Evolutionary conservation across 1,140 invertebrate species (phyloP).

Genomic region (Zophobas morio): DNA sequence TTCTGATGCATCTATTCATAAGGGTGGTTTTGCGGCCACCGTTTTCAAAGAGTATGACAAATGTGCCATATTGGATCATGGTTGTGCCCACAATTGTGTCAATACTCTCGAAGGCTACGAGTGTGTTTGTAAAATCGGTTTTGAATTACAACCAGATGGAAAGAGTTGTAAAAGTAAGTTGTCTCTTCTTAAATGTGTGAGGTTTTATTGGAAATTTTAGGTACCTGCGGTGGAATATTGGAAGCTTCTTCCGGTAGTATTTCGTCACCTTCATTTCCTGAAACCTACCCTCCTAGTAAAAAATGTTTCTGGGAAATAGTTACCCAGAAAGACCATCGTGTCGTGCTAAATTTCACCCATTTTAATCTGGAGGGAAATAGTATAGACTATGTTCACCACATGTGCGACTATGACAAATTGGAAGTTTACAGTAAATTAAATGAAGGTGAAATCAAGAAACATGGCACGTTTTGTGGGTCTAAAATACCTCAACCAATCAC

Average conservation of each 20-base stretch:
- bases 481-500: constrained; percentile 84
- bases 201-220: constrained; percentile 69
- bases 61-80: constrained; percentile 87
- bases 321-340: constrained; percentile 89
- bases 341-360: constrained; percentile 96
- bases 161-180: constrained; percentile 92
- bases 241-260: constrained; percentile 90
- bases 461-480: constrained; percentile 88
- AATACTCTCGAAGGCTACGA: constrained; percentile 95
- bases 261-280: constrained; percentile 93
- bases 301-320: constrained; percentile 97
- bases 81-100: constrained; percentile 94
- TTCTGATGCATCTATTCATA: constrained; percentile 96
- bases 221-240: constrained; percentile 94
- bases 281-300: constrained; percentile 92
- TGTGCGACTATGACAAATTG: constrained; percentile 95
- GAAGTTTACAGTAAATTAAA: constrained; percentile 88
- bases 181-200: background rate
- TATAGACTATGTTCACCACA: constrained; percentile 85
- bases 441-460: constrained; percentile 73
- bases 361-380: constrained; percentile 97
- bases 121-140: constrained; percentile 94
- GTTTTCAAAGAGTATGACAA: constrained; percentile 97
- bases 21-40: constrained; percentile 92
- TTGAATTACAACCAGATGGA: constrained; percentile 94